Base-by-base conservation (phyloP, 1,140 invertebrate species). In the Olivierus martensii region DNA sequence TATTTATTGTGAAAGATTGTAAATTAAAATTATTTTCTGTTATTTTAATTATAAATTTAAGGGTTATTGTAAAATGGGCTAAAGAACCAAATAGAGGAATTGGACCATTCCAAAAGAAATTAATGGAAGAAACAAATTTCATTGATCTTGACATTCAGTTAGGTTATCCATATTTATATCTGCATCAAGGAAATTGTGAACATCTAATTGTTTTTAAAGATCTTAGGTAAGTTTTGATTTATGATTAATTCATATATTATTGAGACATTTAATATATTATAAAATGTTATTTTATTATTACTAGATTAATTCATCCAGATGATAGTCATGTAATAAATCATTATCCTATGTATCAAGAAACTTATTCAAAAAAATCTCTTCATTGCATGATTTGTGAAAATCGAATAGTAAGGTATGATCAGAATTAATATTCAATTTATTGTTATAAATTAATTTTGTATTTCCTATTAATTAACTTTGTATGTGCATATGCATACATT, bases 181-280 rank as follows among this genome's bases (percentile, higher is more conserved):
- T 82, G 34, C 87, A 90, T 70, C 84, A 88, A 67, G 87, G 87
- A n/a, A 77, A 80, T 61, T 92, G 89, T 70, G 87, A 92, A 67
- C 89, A 93, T 68, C 62, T 90, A 1, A 75, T 92, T 61, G 71
- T 80, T 1, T 81, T 92, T 59, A 80, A 77, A 10, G 82, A 88
- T 66, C 72, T 77, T 3, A 74, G 76, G 78, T 70, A 18, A 41
- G 42, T 43, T 18, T 3, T n/a, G 10, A 19, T 51, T 43, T 51
- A 22, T 22, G 22, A 28, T 19, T 12, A n/a, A 47, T 14, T 10
- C 4, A 28, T 37, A 48, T 2, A 37, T 5, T 9, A 19, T 14
- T 34, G 14, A n/a, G 14, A 28, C 34, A 3, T 11, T 34, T 19
- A 18, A 18, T 45, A 9, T 45, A 19, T 12, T 18, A 3, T 18